Evolutionary conservation across 2,888 invertebrate species (phyloP).

Genomic region (Pachliopta kotzebuea): DNA sequence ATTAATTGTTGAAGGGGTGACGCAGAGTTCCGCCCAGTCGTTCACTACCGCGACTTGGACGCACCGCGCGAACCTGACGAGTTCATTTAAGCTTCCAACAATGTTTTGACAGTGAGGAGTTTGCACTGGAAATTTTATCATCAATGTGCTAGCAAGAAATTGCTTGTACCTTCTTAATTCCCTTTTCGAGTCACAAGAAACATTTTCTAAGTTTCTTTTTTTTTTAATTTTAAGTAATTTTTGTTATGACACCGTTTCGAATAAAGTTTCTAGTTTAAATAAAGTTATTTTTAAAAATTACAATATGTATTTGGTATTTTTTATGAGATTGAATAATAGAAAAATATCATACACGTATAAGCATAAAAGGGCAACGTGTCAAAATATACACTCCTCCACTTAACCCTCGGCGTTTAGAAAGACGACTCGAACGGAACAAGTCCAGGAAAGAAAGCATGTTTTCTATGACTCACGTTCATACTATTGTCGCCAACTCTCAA

Average conservation of each 20-base stretch:
- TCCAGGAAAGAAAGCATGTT: too few relatives aligned
- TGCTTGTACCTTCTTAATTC: slow-evolving; percentile 1
- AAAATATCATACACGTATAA: not conserved
- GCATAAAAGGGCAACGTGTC: not conserved
- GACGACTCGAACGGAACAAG: too few relatives aligned
- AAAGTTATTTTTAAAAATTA: slow-evolving; percentile 32
- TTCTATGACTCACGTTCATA: too few relatives aligned
- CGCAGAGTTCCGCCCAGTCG: slow-evolving; percentile 92
- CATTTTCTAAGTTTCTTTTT: not conserved
- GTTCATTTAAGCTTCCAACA: slow-evolving; percentile 81
- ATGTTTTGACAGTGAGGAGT: slow-evolving; percentile 42
- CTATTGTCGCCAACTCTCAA: too few relatives aligned
- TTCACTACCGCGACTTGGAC: slow-evolving; percentile 96
- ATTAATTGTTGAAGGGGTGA: slow-evolving; percentile 85
- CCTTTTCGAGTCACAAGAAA: slow-evolving; percentile 27
- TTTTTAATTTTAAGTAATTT: not conserved
- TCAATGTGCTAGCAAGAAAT: not conserved
- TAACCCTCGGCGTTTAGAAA: too few relatives aligned
- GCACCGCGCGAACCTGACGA: slow-evolving; percentile 95
- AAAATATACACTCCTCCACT: not conserved
- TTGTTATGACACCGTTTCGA: not conserved
- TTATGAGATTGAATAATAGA: slow-evolving; percentile 2
- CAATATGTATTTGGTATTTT: slow-evolving; percentile 16
- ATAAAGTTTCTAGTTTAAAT: slow-evolving; percentile 16
- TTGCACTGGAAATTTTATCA: slow-evolving; percentile 34